A percentile compares a stretch with the other conserved stretches of the same genome.
phyloP scores from a whole-genome alignment of 2,888 invertebrate species.

The Hyposoter dolosus region DNA sequence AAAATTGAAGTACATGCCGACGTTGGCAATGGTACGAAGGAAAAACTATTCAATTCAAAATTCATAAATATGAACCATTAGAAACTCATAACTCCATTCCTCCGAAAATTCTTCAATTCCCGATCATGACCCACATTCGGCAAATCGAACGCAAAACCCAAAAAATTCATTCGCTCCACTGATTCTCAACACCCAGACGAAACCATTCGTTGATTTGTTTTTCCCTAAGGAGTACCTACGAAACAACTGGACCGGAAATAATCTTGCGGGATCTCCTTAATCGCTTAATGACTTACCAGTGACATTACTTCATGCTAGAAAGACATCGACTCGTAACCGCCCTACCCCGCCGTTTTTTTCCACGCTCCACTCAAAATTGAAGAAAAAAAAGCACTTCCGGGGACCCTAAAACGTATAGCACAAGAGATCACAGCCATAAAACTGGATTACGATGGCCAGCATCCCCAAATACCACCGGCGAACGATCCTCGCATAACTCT shows the following conservation, averaged over 20 bases:
- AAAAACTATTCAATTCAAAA: background rate
- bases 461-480: slow-evolving; percentile 35
- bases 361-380: background rate
- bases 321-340: slow-evolving; percentile 2
- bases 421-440: slow-evolving; percentile 53
- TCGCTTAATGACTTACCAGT: slow-evolving; percentile 49
- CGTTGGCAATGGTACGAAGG: background rate
- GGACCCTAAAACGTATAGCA: slow-evolving; percentile 33
- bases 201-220: background rate
- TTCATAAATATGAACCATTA: background rate
- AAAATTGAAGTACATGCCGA: background rate
- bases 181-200: background rate
- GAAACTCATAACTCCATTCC: background rate
- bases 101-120: background rate
- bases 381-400: slow-evolving; percentile 40
- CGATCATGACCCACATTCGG: background rate
- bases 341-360: background rate
- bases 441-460: slow-evolving; percentile 57
- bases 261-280: slow-evolving; percentile 2
- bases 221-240: background rate
- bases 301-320: slow-evolving; percentile 36
- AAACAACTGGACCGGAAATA: slow-evolving; percentile 22
- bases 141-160: background rate
- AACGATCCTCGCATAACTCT: slow-evolving; percentile 48
- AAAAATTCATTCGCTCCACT: background rate